Conservation (phyloP, 2,888 invertebrate species). For the Cryptocheilus praepositus region DNA sequence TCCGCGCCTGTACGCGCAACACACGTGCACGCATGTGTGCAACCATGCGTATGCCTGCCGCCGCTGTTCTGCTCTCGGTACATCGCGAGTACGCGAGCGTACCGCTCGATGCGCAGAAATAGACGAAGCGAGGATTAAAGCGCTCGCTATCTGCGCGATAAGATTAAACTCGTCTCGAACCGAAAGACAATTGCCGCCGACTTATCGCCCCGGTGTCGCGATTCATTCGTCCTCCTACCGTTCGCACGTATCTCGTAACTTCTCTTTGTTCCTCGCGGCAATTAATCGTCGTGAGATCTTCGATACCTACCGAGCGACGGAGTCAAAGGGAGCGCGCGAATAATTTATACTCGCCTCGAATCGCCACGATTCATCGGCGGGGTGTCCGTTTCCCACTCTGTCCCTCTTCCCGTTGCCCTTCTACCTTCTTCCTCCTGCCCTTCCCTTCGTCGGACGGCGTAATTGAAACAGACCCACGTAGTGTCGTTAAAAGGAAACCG, state of each 20-base stretch:
- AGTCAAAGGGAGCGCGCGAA: neutral
- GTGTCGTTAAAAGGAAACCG: conserved; percentile 16
- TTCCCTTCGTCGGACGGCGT: neutral
- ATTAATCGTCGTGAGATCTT: too few species aligned
- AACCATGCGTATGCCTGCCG: conserved; percentile 1
- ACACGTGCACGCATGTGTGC: too few species aligned
- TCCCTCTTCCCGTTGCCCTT: neutral
- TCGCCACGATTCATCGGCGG: too few species aligned
- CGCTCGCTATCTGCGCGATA: conserved; percentile 51
- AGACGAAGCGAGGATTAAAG: conserved; percentile 52
- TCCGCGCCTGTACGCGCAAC: neutral
- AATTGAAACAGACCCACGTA: too few species aligned
- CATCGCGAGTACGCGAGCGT: conserved; percentile 21
- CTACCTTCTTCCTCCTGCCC: neutral
- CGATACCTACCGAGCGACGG: neutral
- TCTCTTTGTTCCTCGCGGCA: neutral
- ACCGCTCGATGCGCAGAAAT: conserved; percentile 40
- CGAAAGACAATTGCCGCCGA: conserved; percentile 24
- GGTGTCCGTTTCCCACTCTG: neutral
- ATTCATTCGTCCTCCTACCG: conserved; percentile 8
- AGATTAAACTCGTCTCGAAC: conserved; percentile 44
- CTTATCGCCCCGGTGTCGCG: conserved; percentile 4
- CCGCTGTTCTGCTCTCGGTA: neutral
- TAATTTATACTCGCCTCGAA: too few species aligned
- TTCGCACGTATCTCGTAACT: neutral